Conservation (phyloP, 2,113 vertebrate genomes). For the Piaya cayana region DNA sequence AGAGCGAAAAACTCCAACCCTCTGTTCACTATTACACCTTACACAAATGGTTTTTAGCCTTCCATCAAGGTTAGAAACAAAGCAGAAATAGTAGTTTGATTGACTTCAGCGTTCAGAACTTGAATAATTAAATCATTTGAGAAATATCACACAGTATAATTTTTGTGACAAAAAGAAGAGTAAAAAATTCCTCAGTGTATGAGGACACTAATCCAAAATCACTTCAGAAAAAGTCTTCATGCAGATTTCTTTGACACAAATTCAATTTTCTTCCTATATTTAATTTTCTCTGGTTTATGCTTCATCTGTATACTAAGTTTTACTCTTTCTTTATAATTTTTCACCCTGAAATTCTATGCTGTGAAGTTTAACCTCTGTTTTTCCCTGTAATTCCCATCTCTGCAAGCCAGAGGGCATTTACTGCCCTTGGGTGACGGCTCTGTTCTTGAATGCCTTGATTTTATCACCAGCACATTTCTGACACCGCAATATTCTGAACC, state of each 20-base stretch:
- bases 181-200: background rate
- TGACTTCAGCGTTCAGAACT: background rate
- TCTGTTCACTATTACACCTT: background rate
- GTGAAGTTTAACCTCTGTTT: background rate
- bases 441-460: background rate
- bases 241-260: background rate
- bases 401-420: background rate
- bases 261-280: background rate
- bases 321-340: background rate
- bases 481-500: too few species aligned
- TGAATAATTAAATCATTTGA: background rate
- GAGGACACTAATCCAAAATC: background rate
- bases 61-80: background rate
- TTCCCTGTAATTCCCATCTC: background rate
- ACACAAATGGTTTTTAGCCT: background rate
- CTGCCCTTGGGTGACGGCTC: background rate
- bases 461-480: background rate
- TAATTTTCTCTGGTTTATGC: background rate
- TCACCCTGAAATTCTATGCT: background rate
- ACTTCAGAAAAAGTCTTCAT: background rate
- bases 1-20: background rate
- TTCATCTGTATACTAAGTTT: background rate
- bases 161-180: background rate
- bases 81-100: background rate
- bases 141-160: background rate